phyloP scores from a whole-genome alignment of 2,113 vertebrate genomes.

The Cochlearius cochlearius region DNA sequence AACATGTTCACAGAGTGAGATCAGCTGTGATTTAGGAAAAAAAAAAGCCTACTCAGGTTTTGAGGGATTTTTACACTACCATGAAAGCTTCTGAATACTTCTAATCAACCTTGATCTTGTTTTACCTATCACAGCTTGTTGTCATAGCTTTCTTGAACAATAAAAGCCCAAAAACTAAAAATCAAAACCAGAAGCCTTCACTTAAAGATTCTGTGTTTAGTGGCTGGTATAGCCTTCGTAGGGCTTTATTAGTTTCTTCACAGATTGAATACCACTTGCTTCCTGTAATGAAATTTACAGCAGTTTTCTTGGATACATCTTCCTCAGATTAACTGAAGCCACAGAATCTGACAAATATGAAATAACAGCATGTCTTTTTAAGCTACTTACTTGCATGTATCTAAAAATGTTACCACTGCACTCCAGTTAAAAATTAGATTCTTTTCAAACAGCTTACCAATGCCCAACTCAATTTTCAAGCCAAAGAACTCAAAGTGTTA shows the following conservation, averaged over 20 bases:
- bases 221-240: background rate
- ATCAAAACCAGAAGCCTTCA: background rate
- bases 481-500: background rate
- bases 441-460: background rate
- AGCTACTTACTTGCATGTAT: background rate
- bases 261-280: background rate
- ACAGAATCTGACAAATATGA: slow-evolving; percentile 15
- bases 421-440: background rate
- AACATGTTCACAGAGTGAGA: slow-evolving; percentile 51
- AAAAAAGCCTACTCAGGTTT: background rate
- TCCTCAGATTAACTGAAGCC: slow-evolving; percentile 3
- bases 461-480: background rate
- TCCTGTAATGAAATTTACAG: background rate
- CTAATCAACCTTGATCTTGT: background rate
- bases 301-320: background rate
- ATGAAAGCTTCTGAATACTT: background rate
- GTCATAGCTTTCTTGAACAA: background rate
- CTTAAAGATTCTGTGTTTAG: background rate
- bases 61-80: background rate
- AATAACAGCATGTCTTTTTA: background rate
- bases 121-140: background rate
- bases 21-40: background rate
- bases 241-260: background rate
- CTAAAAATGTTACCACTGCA: background rate
- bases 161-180: background rate